These are phyloP conservation scores for Coregonus suidteri DNA, from an alignment of 2,797 vertebrate genomes.

Conservation along the genomic window DNA sequence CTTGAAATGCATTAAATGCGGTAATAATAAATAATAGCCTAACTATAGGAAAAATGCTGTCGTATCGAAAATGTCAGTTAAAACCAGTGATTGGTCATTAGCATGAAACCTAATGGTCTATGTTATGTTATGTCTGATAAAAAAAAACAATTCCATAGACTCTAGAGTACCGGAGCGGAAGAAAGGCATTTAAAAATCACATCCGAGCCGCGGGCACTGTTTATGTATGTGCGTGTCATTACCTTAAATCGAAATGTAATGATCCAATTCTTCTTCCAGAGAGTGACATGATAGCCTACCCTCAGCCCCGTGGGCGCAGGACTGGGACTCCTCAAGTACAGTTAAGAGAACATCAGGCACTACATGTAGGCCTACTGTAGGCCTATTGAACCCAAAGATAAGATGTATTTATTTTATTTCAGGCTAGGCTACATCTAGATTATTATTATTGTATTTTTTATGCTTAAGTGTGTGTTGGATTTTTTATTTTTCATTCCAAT, in stretches of 20 bases:
- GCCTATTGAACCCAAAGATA: neutral
- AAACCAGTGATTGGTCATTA: neutral
- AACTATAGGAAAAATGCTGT: neutral
- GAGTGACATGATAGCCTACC: slow-evolving; percentile 21
- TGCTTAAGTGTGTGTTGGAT: neutral
- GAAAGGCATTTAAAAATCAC: slow-evolving; percentile 17
- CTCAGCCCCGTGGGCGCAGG: slow-evolving; percentile 17
- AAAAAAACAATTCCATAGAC: neutral
- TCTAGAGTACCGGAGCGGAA: neutral
- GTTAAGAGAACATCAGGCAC: neutral
- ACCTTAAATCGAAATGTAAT: slow-evolving; percentile 39
- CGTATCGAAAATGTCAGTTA: neutral
- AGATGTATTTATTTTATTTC: neutral
- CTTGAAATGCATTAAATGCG: neutral
- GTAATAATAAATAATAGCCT: neutral
- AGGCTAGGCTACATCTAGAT: neutral
- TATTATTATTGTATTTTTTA: neutral
- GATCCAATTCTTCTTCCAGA: slow-evolving; percentile 27
- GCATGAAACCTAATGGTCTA: neutral
- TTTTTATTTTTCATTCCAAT: neutral
- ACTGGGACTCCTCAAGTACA: slow-evolving; percentile 1
- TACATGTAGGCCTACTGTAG: neutral
- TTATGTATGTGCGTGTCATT: slow-evolving; percentile 20
- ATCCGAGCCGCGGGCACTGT: slow-evolving; percentile 21
- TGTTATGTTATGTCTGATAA: neutral